These are phyloP conservation scores for Scortum barcoo DNA, from an alignment of 2,113 vertebrate species.

Conservation along the genomic window DNA sequence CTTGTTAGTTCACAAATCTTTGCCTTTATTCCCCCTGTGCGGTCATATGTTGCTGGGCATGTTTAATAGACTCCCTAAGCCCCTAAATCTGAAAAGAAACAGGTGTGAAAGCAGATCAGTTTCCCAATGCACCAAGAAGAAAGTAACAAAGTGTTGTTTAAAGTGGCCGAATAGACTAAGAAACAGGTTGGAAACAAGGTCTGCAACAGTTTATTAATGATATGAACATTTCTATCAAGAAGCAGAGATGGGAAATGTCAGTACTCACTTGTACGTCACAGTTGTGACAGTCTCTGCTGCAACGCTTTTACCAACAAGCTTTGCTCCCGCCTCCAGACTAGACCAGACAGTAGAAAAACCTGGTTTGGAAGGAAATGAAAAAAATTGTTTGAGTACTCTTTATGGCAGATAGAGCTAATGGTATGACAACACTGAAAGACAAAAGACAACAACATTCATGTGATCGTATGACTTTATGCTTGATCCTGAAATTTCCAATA, in stretches of 20 bases:
- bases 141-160: conserved; percentile 18
- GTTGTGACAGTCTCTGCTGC: conserved; percentile 91
- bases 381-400: neutral
- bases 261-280: conserved; percentile 93
- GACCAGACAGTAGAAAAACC: conserved; percentile 94
- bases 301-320: conserved; percentile 91
- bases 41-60: conserved; percentile 72
- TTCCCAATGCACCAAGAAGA: conserved; percentile 58
- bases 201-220: neutral
- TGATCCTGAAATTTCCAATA: neutral
- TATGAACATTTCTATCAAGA: neutral
- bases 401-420: neutral
- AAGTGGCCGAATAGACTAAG: conserved; percentile 14
- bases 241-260: neutral
- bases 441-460: neutral
- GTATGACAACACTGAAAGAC: neutral
- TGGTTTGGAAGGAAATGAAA: conserved; percentile 66
- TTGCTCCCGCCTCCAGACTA: conserved; percentile 93
- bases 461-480: neutral
- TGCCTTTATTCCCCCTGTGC: conserved; percentile 57
- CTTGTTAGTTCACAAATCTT: conserved; percentile 53
- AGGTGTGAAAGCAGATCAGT: conserved; percentile 60
- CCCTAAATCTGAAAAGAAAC: conserved; percentile 83
- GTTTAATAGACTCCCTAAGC: conserved; percentile 79
- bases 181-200: conserved; percentile 15